These are phyloP conservation scores for Pangasius sanitwongsei DNA, from an alignment of 2,797 vertebrate genomes.

Conservation along the genomic window DNA sequence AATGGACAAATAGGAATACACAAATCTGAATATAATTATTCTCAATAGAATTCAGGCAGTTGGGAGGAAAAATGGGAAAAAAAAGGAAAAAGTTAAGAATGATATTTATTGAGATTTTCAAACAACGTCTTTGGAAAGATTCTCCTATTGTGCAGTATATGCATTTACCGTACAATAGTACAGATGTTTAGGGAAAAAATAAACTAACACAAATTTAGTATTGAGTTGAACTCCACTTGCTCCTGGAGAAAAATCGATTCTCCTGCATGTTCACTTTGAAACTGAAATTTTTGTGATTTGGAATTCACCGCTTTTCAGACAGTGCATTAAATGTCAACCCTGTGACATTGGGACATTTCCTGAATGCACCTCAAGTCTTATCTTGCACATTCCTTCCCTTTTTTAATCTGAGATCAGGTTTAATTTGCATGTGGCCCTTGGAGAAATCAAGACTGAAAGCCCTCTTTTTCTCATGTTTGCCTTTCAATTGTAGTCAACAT, in stretches of 20 bases:
- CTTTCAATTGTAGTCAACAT: slow-evolving; percentile 1
- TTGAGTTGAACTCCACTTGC: neutral
- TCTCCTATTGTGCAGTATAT: neutral
- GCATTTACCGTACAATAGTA: neutral
- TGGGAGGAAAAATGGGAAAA: neutral
- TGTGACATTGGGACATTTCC: neutral
- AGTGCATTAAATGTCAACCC: neutral
- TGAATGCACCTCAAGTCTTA: slow-evolving; percentile 10
- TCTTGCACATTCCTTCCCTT: slow-evolving; percentile 1
- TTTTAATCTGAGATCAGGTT: slow-evolving; percentile 19
- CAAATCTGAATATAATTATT: slow-evolving; percentile 16
- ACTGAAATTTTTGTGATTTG: neutral
- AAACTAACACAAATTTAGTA: neutral
- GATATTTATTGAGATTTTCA: neutral
- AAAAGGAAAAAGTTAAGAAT: neutral
- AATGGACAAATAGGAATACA: slow-evolving; percentile 6
- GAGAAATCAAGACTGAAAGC: slow-evolving; percentile 32
- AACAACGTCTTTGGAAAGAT: neutral
- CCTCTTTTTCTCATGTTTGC: slow-evolving; percentile 5
- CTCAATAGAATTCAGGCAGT: neutral
- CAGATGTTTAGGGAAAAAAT: neutral
- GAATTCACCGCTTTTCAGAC: neutral
- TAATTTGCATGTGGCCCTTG: slow-evolving; percentile 9
- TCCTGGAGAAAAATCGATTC: neutral
- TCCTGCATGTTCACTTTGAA: neutral